Evolutionary conservation across 2,113 vertebrate genomes (phyloP).

Genomic region (Cyprinodon brontotheroides): DNA sequence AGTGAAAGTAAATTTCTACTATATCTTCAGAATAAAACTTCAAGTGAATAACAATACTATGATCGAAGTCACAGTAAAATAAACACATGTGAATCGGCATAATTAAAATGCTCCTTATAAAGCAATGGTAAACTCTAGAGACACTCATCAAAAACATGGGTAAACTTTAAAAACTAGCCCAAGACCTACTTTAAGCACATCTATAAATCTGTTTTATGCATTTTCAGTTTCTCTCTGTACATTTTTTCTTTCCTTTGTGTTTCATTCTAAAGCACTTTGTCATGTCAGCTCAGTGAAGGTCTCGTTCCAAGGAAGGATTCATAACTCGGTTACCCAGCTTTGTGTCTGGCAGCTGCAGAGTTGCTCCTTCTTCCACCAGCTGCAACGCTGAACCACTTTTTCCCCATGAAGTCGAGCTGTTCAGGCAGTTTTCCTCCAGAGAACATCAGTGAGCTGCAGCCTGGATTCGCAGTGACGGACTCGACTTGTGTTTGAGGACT

Average conservation of each 20-base stretch:
- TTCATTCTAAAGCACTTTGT: background rate
- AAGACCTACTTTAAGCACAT: background rate
- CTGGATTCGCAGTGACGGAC: slow-evolving; percentile 30
- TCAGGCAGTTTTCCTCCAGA: slow-evolving; percentile 53
- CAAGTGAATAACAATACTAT: background rate
- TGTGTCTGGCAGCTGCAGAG: slow-evolving; percentile 7
- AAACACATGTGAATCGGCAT: background rate
- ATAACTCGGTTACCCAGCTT: slow-evolving; percentile 7
- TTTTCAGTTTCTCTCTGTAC: background rate
- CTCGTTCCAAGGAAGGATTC: too few species aligned
- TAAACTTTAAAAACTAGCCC: slow-evolving; percentile 10
- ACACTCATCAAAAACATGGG: background rate
- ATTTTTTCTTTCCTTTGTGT: background rate
- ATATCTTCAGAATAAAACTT: background rate
- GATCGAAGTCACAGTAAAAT: background rate
- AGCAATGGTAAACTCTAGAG: background rate
- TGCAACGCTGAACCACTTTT: slow-evolving; percentile 44
- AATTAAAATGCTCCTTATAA: background rate
- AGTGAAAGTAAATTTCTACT: background rate
- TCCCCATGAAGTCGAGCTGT: slow-evolving; percentile 27
- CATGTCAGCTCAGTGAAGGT: background rate
- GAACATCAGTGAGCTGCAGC: slow-evolving; percentile 33
- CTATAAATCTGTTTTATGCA: background rate
- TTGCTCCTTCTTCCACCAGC: slow-evolving; percentile 8
- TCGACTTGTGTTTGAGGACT: slow-evolving; percentile 36